These are phyloP conservation scores for Caenorhabditis inopinata DNA, from an alignment of 1,140 invertebrate species.

Conservation along the genomic window DNA sequence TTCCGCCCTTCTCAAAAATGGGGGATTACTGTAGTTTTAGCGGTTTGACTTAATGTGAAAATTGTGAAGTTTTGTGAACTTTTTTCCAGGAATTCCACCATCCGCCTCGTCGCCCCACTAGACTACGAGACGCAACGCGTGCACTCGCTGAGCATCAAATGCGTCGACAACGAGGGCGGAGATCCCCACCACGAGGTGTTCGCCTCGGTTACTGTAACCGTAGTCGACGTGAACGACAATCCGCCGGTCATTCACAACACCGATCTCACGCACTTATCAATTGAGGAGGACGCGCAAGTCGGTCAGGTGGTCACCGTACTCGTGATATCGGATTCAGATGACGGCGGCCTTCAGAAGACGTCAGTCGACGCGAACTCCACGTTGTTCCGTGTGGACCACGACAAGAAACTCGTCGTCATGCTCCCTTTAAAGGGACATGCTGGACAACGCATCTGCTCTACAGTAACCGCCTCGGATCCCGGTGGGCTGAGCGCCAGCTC, in stretches of 20 bases:
- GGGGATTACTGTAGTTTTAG: too few species aligned
- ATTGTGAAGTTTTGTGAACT: too few species aligned
- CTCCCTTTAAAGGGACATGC: slow-evolving; percentile 18
- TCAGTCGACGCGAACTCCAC: not conserved
- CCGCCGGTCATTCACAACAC: slow-evolving; percentile 28
- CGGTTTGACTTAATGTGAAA: too few species aligned
- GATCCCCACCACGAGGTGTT: slow-evolving; percentile 37
- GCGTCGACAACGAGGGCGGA: not conserved
- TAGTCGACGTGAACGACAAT: slow-evolving; percentile 38
- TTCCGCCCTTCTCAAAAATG: too few species aligned
- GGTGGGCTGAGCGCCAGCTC: not conserved
- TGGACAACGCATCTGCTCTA: slow-evolving; percentile 28
- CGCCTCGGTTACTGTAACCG: slow-evolving; percentile 26
- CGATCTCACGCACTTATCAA: slow-evolving; percentile 30
- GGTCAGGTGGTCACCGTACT: slow-evolving; percentile 22
- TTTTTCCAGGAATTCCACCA: slow-evolving; percentile 26
- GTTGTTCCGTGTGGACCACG: slow-evolving; percentile 13
- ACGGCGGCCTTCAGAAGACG: not conserved
- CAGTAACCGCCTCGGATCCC: slow-evolving; percentile 25
- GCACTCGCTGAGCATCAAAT: slow-evolving; percentile 27
- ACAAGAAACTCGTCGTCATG: not conserved
- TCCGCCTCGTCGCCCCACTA: not conserved
- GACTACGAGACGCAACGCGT: slow-evolving; percentile 24
- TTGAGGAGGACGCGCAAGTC: slow-evolving; percentile 31
- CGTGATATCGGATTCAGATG: slow-evolving; percentile 32